Evolutionary conservation across 2,113 vertebrate genomes (phyloP).

Genomic region (Todiramphus saurophagus): DNA sequence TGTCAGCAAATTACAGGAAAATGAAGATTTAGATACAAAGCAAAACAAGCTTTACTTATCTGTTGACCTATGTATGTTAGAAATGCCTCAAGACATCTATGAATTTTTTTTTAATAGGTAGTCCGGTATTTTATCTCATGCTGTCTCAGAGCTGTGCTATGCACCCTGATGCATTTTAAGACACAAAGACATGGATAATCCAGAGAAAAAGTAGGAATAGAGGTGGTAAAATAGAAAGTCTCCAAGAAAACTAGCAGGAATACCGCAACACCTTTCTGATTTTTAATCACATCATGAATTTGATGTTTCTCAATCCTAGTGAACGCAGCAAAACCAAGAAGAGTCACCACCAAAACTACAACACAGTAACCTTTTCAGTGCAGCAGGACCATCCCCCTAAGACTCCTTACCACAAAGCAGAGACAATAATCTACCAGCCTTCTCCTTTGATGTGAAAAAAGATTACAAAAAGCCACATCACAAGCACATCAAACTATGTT

Average conservation of each 20-base stretch:
- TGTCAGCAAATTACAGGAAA: neutral
- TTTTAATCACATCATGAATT: neutral
- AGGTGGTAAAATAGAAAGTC: neutral
- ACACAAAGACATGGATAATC: neutral
- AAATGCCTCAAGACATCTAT: neutral
- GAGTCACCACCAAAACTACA: neutral
- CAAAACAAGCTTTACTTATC: neutral
- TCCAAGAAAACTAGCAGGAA: neutral
- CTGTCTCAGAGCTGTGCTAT: neutral
- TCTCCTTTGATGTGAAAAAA: neutral
- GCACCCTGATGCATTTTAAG: no score
- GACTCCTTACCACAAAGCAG: neutral
- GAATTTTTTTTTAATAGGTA: neutral
- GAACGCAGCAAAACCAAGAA: neutral
- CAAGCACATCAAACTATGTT: neutral
- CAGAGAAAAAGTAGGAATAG: neutral
- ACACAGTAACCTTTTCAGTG: neutral
- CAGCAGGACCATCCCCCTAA: neutral
- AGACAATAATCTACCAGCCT: neutral
- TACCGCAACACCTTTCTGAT: neutral
- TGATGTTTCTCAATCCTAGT: neutral
- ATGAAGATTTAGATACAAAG: neutral
- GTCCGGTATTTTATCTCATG: neutral
- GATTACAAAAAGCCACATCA: neutral
- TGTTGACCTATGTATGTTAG: neutral